phyloP scores from a whole-genome alignment of 1,140 invertebrate genomes.

The Panagrolaimus sp. region DNA sequence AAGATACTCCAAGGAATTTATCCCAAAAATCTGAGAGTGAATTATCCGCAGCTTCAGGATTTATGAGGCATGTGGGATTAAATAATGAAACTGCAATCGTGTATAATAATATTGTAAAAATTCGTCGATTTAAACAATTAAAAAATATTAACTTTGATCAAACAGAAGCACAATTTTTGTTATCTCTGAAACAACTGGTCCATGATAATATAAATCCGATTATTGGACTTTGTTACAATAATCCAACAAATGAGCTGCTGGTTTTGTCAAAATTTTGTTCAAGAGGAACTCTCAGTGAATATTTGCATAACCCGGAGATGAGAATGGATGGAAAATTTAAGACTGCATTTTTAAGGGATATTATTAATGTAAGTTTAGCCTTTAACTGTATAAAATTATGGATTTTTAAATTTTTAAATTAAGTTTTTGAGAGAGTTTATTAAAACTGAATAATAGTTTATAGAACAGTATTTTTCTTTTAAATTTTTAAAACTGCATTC shows the following conservation, averaged over 20 bases:
- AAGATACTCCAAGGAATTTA: background rate
- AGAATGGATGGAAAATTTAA: slow-evolving; percentile 26
- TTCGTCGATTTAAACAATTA: slow-evolving; percentile 20
- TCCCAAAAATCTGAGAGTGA: slow-evolving; percentile 1
- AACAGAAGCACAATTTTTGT: slow-evolving; percentile 18
- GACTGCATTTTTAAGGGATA: slow-evolving; percentile 27
- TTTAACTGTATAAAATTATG: background rate
- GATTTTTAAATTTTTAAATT: too few relatives aligned
- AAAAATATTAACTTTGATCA: slow-evolving; percentile 24
- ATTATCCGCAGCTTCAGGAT: background rate
- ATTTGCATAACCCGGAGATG: slow-evolving; percentile 26
- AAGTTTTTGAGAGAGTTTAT: too few relatives aligned
- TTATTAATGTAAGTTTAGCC: slow-evolving; percentile 24
- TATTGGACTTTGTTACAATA: slow-evolving; percentile 24
- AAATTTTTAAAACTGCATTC: too few relatives aligned
- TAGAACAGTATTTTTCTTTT: too few relatives aligned
- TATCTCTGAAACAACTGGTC: slow-evolving; percentile 22
- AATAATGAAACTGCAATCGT: slow-evolving; percentile 16
- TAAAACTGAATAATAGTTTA: too few relatives aligned
- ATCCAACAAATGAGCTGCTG: slow-evolving; percentile 24
- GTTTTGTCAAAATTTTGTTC: slow-evolving; percentile 24
- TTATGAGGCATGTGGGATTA: background rate
- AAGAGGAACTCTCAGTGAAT: slow-evolving; percentile 22
- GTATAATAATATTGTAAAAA: slow-evolving; percentile 25
- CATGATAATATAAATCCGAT: slow-evolving; percentile 28